phyloP scores from a whole-genome alignment of 2,113 vertebrate species.

The Ictalurus furcatus region DNA sequence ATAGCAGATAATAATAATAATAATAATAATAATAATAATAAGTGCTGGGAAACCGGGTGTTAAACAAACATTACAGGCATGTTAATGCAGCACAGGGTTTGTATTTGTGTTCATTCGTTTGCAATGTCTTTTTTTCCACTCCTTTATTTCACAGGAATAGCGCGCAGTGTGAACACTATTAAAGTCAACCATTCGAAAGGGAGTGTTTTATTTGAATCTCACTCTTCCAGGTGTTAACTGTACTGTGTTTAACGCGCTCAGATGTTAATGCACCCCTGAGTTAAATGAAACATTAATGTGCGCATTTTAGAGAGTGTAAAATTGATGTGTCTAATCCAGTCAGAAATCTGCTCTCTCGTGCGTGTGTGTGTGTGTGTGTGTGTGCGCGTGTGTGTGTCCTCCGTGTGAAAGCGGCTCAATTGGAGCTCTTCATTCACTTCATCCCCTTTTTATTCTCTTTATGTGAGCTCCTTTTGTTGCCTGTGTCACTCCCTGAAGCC shows the following conservation, averaged over 20 bases:
- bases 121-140: no score
- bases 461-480: conserved; percentile 23
- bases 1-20: no score
- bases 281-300: conserved; percentile 46
- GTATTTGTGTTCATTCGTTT: no score
- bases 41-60: no score
- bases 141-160: no score
- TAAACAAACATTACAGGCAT: no score
- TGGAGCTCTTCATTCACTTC: conserved; percentile 36
- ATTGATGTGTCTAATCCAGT: conserved; percentile 88
- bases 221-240: background rate
- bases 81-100: background rate
- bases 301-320: conserved; percentile 12
- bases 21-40: no score
- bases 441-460: conserved; percentile 22
- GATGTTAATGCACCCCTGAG: background rate
- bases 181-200: no score
- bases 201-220: no score
- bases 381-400: conserved; percentile 20
- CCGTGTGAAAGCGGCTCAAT: conserved; percentile 22
- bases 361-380: conserved; percentile 33
- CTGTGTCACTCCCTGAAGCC: background rate
- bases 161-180: no score
- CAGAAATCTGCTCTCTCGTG: conserved; percentile 81
- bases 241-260: background rate